These are phyloP conservation scores for Melanotaenia duboulayi DNA, from an alignment of 2,113 vertebrate genomes.

Conservation along the genomic window DNA sequence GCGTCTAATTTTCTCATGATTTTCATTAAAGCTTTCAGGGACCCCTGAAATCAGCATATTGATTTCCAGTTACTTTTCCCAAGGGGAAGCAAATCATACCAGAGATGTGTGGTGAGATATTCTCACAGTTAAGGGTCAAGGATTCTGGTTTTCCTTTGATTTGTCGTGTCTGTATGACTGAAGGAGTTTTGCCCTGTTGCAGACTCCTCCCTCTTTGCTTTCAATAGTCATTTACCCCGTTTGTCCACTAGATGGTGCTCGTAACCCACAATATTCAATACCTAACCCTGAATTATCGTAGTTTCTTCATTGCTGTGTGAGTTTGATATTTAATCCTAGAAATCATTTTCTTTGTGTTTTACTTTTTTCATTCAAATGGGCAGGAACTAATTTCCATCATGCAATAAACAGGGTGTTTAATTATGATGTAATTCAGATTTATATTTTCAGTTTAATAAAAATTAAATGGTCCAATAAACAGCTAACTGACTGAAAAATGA, in stretches of 20 bases:
- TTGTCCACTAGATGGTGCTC: conserved; percentile 70
- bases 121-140: not conserved
- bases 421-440: conserved; percentile 40
- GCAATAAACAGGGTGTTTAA: conserved; percentile 27
- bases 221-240: conserved; percentile 17
- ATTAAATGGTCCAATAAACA: conserved; percentile 41
- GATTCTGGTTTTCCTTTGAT: not conserved
- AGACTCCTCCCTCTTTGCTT: not conserved
- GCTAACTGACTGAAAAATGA: conserved; percentile 7
- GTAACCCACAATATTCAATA: conserved; percentile 34
- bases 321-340: not conserved
- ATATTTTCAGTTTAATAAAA: conserved; percentile 57
- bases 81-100: not conserved
- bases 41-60: no score
- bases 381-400: not conserved
- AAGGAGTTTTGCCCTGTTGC: not conserved
- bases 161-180: not conserved
- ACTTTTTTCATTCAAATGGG: conserved; percentile 11
- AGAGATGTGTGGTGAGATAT: not conserved
- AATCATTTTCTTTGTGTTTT: not conserved
- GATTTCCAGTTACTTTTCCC: not conserved
- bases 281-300: not conserved
- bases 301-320: not conserved
- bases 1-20: no score
- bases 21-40: no score